Base-by-base conservation (phyloP, 2,113 vertebrate genomes). In the Mormyrus iriodes region DNA sequence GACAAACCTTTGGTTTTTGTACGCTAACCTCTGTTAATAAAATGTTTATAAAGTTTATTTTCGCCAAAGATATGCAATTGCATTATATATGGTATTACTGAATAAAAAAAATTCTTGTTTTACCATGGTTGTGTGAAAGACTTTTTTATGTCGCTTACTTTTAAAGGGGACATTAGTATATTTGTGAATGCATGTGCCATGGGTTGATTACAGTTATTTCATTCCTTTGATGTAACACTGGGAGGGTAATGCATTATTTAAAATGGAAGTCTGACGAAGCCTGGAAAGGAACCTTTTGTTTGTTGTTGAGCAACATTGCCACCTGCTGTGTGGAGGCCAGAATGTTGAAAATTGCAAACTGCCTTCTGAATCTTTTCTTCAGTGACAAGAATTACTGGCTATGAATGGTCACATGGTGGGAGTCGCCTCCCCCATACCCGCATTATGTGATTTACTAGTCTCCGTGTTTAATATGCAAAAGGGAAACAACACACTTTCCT, bases 1-100 rank as follows among this genome's bases (percentile, higher is more conserved):
- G 94, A 97, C 95, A 96, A 94, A 97, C 95, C 94, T 96, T 98
- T 98, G 97, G 95, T 97, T 99, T 99, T 98, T 99, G 97, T 99
- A 98, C 97, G 96, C 97, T 99, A 99, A 98, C 97, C 97, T 98
- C 96, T 98, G 97, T 98, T 98, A 96, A 98, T 98, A 97, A 98
- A 97, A 98, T 97, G 98, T 99, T 99, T 98, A 98, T 99, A 98
- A 98, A 98, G 96, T 98, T 99, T 99, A 99, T 99, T 99, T 99
- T 99, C 98, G 98, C 98, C 98, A 99, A 99, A 99, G 98, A 99
- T 97, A 99, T 98, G 96, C 97, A 97, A 97, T 98, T 96, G 97
- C 98, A 97, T 98, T 98, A 98, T 98, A 98, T 96, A 97, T 98
- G 97, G 96, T 98, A 98, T 98, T 98, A 95, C 97, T 97, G 95